Conservation (phyloP, 2,113 vertebrate genomes). For the Ictalurus punctatus region DNA sequence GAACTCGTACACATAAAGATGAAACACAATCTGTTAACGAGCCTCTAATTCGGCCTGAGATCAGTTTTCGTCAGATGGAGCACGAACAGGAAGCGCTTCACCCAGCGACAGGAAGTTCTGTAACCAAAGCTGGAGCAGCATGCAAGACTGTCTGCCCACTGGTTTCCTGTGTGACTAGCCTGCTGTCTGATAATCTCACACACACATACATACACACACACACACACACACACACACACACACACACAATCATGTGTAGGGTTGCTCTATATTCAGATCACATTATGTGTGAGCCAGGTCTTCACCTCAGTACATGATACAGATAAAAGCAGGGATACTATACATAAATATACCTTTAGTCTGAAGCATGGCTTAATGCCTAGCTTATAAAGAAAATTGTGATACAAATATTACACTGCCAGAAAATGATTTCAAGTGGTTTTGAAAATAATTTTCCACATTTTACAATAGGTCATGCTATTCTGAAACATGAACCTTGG, state of each 20-base stretch:
- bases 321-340: neutral
- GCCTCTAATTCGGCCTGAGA: conserved; percentile 20
- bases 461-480: neutral
- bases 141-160: conserved; percentile 58
- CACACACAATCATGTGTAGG: neutral
- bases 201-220: conserved; percentile 2
- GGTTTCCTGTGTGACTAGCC: conserved; percentile 59
- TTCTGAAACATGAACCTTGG: neutral
- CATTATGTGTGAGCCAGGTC: neutral
- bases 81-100: conserved; percentile 55
- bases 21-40: neutral
- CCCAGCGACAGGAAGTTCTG: conserved; percentile 54
- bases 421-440: neutral
- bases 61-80: conserved; percentile 43
- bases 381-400: neutral
- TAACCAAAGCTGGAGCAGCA: conserved; percentile 55
- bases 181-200: conserved; percentile 45
- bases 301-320: neutral
- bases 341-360: neutral
- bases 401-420: neutral
- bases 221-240: conserved; percentile 24
- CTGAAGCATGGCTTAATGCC: neutral
- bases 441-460: neutral
- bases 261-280: conserved; percentile 2
- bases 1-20: neutral